Percentiles rank a stretch among this genome's conserved stretches.
Conservation (phyloP, 37 sponge, comb jelly and placozoan species). For the Aplysina aerophoba region DNA sequence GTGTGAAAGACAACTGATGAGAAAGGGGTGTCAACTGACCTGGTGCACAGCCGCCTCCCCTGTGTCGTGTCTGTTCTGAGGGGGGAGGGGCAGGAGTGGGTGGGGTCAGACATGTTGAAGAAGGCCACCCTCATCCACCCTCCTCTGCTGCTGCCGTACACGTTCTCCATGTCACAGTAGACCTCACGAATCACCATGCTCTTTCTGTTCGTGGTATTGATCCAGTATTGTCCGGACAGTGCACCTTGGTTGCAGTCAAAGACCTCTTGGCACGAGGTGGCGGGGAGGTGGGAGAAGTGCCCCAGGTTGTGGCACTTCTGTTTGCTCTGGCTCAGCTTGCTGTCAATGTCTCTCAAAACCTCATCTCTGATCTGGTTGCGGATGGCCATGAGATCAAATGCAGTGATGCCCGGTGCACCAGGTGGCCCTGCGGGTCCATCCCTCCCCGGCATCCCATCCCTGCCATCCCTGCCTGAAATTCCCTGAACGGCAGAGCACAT, state of each 20-base stretch:
- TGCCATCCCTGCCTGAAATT: slow-evolving; percentile 3
- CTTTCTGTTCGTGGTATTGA: neutral
- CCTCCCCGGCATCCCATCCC: slow-evolving; percentile 3
- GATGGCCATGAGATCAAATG: neutral
- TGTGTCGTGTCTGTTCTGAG: neutral
- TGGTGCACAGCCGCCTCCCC: slow-evolving; percentile 16
- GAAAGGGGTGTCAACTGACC: slow-evolving; percentile 12
- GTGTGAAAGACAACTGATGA: neutral
- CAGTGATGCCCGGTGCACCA: neutral
- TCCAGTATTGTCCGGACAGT: slow-evolving; percentile 10
- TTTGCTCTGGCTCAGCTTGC: neutral
- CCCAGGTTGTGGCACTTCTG: neutral
- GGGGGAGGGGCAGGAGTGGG: slow-evolving; percentile 2
- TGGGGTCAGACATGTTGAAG: slow-evolving; percentile 41
- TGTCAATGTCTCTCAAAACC: neutral
- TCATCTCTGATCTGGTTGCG: neutral
- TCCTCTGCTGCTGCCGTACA: neutral
- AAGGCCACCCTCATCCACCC: slow-evolving; percentile 50
- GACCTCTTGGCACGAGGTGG: slow-evolving; percentile 18
- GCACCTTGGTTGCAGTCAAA: neutral
- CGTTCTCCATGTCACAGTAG: slow-evolving; percentile 20
- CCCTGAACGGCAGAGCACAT: neutral
- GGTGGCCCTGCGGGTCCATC: neutral
- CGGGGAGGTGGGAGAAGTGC: neutral
- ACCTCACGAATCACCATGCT: neutral